phyloP scores from a whole-genome alignment of 2,797 vertebrate genomes.

The Gouania willdenowi region DNA sequence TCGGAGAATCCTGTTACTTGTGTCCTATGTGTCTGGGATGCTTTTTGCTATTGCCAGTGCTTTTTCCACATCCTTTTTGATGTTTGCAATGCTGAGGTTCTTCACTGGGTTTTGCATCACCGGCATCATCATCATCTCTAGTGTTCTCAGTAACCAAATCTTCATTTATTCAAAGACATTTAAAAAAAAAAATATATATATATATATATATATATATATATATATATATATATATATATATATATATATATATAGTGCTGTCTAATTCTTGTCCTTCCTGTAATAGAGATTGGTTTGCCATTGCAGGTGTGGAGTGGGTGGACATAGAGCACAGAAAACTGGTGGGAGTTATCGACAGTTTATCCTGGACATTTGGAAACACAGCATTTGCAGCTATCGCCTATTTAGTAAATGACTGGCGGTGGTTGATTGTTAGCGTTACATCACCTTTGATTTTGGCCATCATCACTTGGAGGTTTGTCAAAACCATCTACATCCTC shows the following conservation, averaged over 20 bases:
- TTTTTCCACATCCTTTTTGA: conserved; percentile 67
- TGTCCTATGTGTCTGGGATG: conserved; percentile 57
- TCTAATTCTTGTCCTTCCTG: no score
- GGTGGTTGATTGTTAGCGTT: conserved; percentile 54
- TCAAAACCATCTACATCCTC: no score
- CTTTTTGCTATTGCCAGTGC: conserved; percentile 62
- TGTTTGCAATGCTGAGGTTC: conserved; percentile 71
- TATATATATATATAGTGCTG: no score
- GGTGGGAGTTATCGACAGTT: conserved; percentile 68
- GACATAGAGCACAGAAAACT: conserved; percentile 72
- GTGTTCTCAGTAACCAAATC: conserved; percentile 71
- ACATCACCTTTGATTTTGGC: conserved; percentile 76
- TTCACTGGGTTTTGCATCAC: conserved; percentile 71
- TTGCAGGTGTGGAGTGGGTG: conserved; percentile 78
- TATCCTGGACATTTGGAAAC: conserved; percentile 72
- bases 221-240: no score
- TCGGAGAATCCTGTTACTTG: conserved; percentile 65
- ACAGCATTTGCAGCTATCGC: conserved; percentile 47
- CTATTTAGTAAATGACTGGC: conserved; percentile 71
- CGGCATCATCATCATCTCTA: conserved; percentile 68
- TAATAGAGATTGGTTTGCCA: no score
- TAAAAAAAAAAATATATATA: no score
- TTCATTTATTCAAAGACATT: no score
- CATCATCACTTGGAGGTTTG: conserved; percentile 80
- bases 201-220: no score